phyloP scores from a whole-genome alignment of 2,888 invertebrate genomes.

The Megaustenia siamemsis region DNA sequence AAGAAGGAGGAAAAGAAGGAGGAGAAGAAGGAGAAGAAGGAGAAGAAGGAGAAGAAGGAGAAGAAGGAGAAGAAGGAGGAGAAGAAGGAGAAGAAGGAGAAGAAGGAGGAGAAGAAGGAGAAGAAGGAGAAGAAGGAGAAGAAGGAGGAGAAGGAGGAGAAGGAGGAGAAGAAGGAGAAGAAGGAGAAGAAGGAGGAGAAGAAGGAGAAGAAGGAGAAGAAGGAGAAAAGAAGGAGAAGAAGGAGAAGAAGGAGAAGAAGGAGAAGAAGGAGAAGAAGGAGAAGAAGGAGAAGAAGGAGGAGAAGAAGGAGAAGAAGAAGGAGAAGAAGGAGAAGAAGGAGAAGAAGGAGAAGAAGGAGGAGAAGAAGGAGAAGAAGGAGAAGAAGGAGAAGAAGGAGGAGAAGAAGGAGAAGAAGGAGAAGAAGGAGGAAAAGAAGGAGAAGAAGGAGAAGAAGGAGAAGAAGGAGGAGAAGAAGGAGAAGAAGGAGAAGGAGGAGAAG shows the following conservation, averaged over 20 bases:
- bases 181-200: not conserved
- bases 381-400: not conserved
- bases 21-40: not conserved
- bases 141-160: too few relatives aligned
- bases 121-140: too few relatives aligned
- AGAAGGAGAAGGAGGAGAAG: not conserved
- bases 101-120: too few relatives aligned
- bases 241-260: not conserved
- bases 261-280: not conserved
- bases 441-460: not conserved
- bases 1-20: not conserved
- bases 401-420: not conserved
- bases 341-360: not conserved
- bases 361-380: not conserved
- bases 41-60: not conserved
- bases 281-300: constrained; percentile 9
- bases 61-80: too few relatives aligned
- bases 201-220: not conserved
- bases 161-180: not conserved
- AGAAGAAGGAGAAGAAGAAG: constrained; percentile 5
- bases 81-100: too few relatives aligned
- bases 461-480: not conserved
- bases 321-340: not conserved
- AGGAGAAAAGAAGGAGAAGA: not conserved
- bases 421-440: not conserved